A percentile compares a stretch with the other conserved stretches of the same genome.
These are phyloP conservation scores for Colaptes auratus DNA, from an alignment of 2,113 vertebrate species.

Conservation along the genomic window DNA sequence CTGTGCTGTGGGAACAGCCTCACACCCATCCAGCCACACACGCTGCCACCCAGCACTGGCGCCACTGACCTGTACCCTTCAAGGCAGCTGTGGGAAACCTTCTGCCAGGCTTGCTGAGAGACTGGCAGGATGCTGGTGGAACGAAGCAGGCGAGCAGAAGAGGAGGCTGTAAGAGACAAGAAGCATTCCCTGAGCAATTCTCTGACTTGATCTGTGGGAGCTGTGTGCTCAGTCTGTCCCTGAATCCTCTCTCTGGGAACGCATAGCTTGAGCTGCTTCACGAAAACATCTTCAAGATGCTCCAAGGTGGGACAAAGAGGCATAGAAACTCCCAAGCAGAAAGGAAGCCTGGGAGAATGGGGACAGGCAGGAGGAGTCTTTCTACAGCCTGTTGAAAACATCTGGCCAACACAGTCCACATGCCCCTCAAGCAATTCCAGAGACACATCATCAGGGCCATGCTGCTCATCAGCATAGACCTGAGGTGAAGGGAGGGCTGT, in stretches of 20 bases:
- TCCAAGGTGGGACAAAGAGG: neutral
- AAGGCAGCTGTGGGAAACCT: slow-evolving; percentile 76
- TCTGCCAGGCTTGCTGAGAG: slow-evolving; percentile 82
- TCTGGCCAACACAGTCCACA: too few species aligned
- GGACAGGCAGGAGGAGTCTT: too few species aligned
- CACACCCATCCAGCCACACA: accelerated
- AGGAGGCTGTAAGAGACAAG: slow-evolving; percentile 68
- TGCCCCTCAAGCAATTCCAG: neutral
- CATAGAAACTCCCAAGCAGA: neutral
- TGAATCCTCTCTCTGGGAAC: accelerated
- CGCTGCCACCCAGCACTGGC: accelerated
- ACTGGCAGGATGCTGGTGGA: slow-evolving; percentile 79
- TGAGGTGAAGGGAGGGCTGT: neutral
- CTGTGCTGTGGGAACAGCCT: neutral
- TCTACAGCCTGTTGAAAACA: neutral
- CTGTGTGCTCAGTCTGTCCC: accelerated
- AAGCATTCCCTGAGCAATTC: accelerated
- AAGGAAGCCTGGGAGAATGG: neutral
- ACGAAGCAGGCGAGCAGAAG: slow-evolving; percentile 71
- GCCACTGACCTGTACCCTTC: slow-evolving; percentile 82
- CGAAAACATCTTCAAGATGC: accelerated
- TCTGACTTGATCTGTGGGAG: accelerated
- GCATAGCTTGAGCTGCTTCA: accelerated
- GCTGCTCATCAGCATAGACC: neutral
- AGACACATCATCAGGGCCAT: neutral